Conservation (phyloP, 2,113 vertebrate species). For the Leptosomus discolor region DNA sequence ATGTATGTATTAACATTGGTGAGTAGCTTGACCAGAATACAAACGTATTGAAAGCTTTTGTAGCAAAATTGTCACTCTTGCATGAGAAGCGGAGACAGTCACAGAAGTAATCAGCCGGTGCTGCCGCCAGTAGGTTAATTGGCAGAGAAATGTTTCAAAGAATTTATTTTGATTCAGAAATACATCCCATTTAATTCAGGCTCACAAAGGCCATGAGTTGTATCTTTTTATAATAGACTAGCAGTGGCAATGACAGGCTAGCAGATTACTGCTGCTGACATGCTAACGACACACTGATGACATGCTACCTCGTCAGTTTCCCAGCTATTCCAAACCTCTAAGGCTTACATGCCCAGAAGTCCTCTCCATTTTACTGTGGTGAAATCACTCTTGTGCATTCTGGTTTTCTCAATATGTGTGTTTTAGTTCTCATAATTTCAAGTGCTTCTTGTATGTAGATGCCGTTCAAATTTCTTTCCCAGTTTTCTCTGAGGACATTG, state of each 20-base stretch:
- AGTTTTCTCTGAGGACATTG: not conserved
- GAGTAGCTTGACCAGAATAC: not conserved
- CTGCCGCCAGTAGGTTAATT: not conserved
- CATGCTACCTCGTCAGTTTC: not conserved
- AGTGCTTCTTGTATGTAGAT: not conserved
- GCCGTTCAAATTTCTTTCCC: slow-evolving; percentile 16
- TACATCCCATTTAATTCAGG: not conserved
- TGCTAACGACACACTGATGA: not conserved
- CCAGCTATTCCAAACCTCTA: slow-evolving; percentile 28
- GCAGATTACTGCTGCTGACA: not conserved
- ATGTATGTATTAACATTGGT: not conserved
- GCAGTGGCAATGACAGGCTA: not conserved
- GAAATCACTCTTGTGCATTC: not conserved
- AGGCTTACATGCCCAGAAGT: slow-evolving; percentile 3
- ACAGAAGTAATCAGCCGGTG: not conserved
- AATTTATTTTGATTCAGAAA: slow-evolving; percentile 14
- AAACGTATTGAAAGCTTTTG: not conserved
- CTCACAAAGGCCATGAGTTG: not conserved
- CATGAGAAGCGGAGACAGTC: not conserved
- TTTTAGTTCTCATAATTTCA: slow-evolving; percentile 37
- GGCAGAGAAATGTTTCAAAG: not conserved
- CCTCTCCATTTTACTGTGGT: not conserved
- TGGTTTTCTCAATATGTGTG: not conserved
- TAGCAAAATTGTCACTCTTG: not conserved
- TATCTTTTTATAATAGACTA: not conserved